Evolutionary conservation across 1,140 invertebrate genomes (phyloP), one percentile per base, ranked within the genome.

Genomic region (Tetragnatha versicolor): DNA sequence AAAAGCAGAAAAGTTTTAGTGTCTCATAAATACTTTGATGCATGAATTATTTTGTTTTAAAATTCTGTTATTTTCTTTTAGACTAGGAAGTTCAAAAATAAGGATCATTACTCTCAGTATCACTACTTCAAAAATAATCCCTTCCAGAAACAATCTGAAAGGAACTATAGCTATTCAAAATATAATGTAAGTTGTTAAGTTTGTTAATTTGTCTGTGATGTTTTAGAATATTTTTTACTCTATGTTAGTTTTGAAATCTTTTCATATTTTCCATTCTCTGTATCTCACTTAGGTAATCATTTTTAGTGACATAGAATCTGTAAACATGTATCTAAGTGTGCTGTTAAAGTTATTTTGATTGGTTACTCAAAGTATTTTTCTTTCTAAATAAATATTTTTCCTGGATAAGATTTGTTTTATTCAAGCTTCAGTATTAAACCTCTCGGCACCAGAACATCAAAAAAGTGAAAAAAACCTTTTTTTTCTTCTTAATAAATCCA

Each of bases 101-200:
- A 51, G 9, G 53, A 75, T 51, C 14, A 45, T 14, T 63, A 63
- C 31, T 17, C 17, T 2, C 31, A 45, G 1, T 37, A 37, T n/a
- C 29, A 75, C 14, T 75, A 47, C 37, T 27, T 35, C 31, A 20
- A 51, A 7, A 29, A 49, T 25, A 63, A 75, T 75, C 45, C 72
- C n/a, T 75, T 75, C 37, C 72, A 75, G 25, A 39, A 75, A 14
- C 63, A 75, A 63, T 42, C 20, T 2, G 45, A 75, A 63, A 75
- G 72, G 25, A 47, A 47, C 12, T 45, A 49, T 75, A 20, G 31
- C 2, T 22, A 75, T 63, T 35, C 37, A 45, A 72, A 75, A 75
- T 63, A 58, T 10, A 60, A 63, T 37, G 72, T 75, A 51, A 75
- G 58, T 31, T 31, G 5, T 17, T 69, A n/a, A n/a, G n/a, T n/a